Percentiles rank a stretch among this genome's conserved stretches.
Evolutionary conservation across 2,888 invertebrate genomes (phyloP).

Genomic region (Sympetrum striolatum): DNA sequence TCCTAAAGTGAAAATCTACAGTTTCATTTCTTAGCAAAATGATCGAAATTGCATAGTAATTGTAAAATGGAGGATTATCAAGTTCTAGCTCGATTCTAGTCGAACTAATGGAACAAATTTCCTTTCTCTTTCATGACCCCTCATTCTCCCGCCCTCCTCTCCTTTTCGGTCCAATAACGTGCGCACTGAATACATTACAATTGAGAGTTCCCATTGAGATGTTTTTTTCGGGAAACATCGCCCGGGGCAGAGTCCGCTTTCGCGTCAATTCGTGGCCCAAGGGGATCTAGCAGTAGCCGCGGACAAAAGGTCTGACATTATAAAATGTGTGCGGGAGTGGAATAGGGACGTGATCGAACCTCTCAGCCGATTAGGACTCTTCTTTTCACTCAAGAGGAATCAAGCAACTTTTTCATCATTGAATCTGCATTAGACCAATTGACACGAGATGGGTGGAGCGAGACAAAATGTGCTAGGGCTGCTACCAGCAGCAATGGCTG

Average conservation of each 20-base stretch:
- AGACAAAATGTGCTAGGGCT: background rate
- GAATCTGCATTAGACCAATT: conserved; percentile 10
- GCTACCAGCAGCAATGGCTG: no score
- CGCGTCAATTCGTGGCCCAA: background rate
- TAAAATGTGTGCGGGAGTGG: background rate
- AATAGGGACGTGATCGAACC: background rate
- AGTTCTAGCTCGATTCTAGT: no score
- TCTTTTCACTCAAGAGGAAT: background rate
- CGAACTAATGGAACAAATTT: background rate
- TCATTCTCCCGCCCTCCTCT: background rate
- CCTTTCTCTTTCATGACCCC: background rate
- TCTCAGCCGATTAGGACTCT: background rate
- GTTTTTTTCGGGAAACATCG: background rate
- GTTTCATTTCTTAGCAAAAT: no score
- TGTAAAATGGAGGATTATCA: no score
- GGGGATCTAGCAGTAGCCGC: background rate
- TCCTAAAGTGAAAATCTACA: no score
- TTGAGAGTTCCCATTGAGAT: background rate
- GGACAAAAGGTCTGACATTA: background rate
- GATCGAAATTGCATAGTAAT: no score
- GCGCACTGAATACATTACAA: background rate
- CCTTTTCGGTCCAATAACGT: background rate
- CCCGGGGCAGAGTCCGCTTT: background rate
- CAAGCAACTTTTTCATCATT: background rate
- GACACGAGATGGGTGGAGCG: background rate